Conservation (phyloP, 2,797 vertebrate species). For the Siniperca scherzeri region DNA sequence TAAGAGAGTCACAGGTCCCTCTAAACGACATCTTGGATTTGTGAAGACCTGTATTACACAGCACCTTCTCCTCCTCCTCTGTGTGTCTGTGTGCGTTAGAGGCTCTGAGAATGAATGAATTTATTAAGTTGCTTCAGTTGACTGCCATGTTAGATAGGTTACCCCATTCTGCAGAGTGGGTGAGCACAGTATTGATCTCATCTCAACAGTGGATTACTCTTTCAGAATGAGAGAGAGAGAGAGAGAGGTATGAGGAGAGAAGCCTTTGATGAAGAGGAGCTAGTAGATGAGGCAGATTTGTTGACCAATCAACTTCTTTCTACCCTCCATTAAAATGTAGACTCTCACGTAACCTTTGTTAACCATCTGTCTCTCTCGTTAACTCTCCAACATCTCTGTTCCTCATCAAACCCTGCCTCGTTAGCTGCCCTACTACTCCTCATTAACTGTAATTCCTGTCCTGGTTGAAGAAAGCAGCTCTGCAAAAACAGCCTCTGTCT, state of each 20-base stretch:
- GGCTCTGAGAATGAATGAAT: constrained; percentile 41
- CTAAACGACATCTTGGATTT: constrained; percentile 21
- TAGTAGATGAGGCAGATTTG: constrained; percentile 1
- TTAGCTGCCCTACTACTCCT: constrained; percentile 43
- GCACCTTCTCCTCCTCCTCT: constrained; percentile 9
- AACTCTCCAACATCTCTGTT: constrained; percentile 26
- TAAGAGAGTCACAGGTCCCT: constrained; percentile 2
- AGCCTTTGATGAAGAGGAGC: background rate
- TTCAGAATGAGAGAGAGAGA: constrained; percentile 26
- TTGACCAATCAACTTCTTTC: constrained; percentile 36
- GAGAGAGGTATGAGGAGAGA: background rate
- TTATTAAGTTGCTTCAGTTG: constrained; percentile 42
- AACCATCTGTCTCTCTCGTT: constrained; percentile 40
- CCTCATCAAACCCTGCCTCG: constrained; percentile 29
- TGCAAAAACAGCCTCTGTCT: constrained; percentile 20
- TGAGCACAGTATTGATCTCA: constrained; percentile 66
- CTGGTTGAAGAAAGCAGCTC: constrained; percentile 49
- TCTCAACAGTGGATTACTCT: constrained; percentile 52
- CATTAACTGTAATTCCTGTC: constrained; percentile 52
- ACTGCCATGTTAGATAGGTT: constrained; percentile 57
- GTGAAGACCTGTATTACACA: constrained; percentile 22
- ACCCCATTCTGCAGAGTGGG: constrained; percentile 43
- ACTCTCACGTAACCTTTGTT: constrained; percentile 31
- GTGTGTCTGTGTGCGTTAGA: background rate
- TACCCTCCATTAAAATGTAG: constrained; percentile 8